A percentile compares a stretch with the other conserved stretches of the same genome.
phyloP scores from a whole-genome alignment of 2,113 vertebrate genomes.

The Neolamprologus falcicula region DNA sequence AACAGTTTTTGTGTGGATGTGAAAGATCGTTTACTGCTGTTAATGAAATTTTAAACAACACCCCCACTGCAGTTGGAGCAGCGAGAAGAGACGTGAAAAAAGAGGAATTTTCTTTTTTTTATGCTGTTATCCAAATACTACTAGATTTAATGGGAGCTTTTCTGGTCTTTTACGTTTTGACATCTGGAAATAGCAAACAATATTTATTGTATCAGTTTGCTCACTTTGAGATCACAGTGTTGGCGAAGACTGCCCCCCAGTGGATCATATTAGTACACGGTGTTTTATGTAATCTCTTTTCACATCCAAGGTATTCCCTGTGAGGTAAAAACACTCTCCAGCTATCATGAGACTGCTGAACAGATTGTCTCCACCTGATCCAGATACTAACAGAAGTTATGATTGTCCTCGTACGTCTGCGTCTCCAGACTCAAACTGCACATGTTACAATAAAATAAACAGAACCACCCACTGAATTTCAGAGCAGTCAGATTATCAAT shows the following conservation, averaged over 20 bases:
- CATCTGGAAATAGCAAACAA: background rate
- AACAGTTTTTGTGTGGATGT: conserved; percentile 55
- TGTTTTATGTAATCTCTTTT: background rate
- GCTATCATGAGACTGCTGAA: background rate
- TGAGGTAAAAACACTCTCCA: background rate
- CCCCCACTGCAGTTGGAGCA: background rate
- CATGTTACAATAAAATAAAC: background rate
- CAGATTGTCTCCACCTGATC: background rate
- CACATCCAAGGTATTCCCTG: background rate
- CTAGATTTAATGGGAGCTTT: background rate
- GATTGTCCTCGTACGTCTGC: background rate
- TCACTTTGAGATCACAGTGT: background rate
- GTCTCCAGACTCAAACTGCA: background rate
- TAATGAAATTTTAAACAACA: background rate
- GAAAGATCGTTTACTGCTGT: conserved; percentile 8
- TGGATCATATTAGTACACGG: background rate
- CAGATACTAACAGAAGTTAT: background rate
- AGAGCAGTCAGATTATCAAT: background rate
- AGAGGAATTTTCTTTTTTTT: background rate
- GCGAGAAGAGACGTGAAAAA: background rate
- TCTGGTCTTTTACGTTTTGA: background rate
- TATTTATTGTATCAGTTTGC: background rate
- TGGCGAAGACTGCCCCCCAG: conserved; percentile 3
- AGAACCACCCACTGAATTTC: background rate
- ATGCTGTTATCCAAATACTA: background rate